phyloP scores from a whole-genome alignment of 2,113 vertebrate species.

The Pteronura brasiliensis region DNA sequence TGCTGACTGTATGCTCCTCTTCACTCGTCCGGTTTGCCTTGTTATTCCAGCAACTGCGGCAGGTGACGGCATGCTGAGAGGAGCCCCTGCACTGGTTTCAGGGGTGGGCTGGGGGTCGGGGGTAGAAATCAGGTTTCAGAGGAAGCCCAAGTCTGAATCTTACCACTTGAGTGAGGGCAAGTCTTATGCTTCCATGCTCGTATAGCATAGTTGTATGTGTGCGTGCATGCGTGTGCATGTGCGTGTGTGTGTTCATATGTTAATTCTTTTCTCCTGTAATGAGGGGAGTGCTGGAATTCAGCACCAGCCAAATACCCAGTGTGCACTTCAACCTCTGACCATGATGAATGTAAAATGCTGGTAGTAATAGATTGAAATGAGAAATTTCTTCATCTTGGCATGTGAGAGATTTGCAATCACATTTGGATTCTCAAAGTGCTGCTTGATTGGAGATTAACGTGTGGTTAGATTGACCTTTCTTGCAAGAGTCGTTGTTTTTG shows the following conservation, averaged over 20 bases:
- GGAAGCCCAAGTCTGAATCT: conserved; percentile 45
- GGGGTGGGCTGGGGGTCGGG: not conserved
- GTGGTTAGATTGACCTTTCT: conserved; percentile 80
- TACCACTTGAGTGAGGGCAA: not conserved
- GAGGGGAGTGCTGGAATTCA: conserved; percentile 63
- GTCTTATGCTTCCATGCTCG: not conserved
- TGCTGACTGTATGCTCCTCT: conserved; percentile 35
- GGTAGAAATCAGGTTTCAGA: conserved; percentile 29
- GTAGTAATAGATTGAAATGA: conserved; percentile 73
- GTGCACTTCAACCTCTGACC: conserved; percentile 67
- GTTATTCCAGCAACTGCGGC: conserved; percentile 18
- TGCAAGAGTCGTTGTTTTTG: conserved; percentile 78
- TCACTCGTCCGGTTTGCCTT: not conserved
- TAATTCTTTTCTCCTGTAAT: conserved; percentile 66
- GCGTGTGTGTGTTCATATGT: conserved; percentile 10
- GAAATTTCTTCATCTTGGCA: conserved; percentile 77
- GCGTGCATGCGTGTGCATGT: not conserved
- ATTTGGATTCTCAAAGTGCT: conserved; percentile 81
- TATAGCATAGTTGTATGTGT: not conserved
- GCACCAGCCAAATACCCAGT: conserved; percentile 57
- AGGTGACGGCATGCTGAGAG: not conserved
- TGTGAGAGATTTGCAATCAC: conserved; percentile 79
- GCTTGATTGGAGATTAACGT: conserved; percentile 81
- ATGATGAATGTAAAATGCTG: conserved; percentile 77
- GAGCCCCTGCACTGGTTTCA: not conserved